Base-by-base conservation (phyloP, 2,888 invertebrate genomes). In the Rotaria magnacalcarata region DNA sequence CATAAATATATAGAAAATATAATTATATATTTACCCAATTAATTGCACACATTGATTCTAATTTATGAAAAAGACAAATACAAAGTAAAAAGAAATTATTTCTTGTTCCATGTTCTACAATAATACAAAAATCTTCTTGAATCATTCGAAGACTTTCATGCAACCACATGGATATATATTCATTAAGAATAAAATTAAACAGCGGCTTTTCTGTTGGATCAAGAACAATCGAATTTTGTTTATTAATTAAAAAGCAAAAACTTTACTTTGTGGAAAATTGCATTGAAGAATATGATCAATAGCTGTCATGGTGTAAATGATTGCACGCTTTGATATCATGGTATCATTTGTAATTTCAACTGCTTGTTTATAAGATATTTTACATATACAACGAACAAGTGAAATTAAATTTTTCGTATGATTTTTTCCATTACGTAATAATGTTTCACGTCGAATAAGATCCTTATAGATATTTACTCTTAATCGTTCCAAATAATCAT, bases 311-410 rank as follows among this genome's bases (percentile, higher is more conserved):
- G 24, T 80, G 19, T 80, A 80, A 3, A 80, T 0, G n/a, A 80
- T 16, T 3, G 80, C 47, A 47, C 34, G 47, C 24, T 80, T 24
- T 6, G 21, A 24, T 24, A 14, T 11, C 24, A 7, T 80, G 1
- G 19, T 47, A 80, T 80, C 47, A 24, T 43, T 10, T 80, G 80
- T 10, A 47, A 80, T 24, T 43, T 80, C 47, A 24, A 80, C 2
- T n/a, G 80, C 8, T 80, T 80, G 80, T n/a, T 80, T n/a, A 80
- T 80, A 80, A 47, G 80, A 43, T 80, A 80, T 80, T 80, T 80
- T 80, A 47, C 43, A 80, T 11, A 80, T 47, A 47, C 47, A 80
- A n/a, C 80, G 80, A 24, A 80, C 4, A n/a, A 80, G 47, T 11
- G 43, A 24, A 11, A 80, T 14, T 2, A 80, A 14, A 47, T 47